phyloP scores from a whole-genome alignment of 2,888 invertebrate genomes.

The Calameuta filiformis region DNA sequence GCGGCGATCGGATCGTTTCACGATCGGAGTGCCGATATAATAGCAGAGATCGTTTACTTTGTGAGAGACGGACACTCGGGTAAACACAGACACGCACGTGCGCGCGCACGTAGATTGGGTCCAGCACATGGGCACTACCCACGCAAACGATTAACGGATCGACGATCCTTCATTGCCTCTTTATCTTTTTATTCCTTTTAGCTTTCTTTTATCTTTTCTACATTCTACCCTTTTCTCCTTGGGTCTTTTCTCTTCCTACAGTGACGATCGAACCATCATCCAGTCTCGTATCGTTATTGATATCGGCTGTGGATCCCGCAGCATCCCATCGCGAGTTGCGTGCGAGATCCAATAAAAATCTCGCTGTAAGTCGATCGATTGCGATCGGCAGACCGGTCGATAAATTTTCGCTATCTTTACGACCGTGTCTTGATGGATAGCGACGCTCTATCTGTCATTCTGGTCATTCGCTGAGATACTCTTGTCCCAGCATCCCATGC shows the following conservation, averaged over 20 bases:
- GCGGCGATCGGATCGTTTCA: neutral
- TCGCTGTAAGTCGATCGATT: slow-evolving; percentile 24
- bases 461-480: neutral
- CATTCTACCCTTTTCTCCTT: neutral
- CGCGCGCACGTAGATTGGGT: neutral
- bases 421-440: slow-evolving; percentile 31
- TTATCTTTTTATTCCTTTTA: neutral
- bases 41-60: neutral
- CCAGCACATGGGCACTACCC: slow-evolving; percentile 15
- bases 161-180: neutral
- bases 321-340: slow-evolving; percentile 10
- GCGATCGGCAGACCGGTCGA: slow-evolving; percentile 28
- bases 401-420: slow-evolving; percentile 39
- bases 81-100: neutral
- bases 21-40: neutral
- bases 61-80: neutral
- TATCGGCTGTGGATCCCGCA: neutral
- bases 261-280: neutral
- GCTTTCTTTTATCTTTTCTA: neutral
- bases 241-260: neutral
- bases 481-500: neutral
- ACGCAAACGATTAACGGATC: slow-evolving; percentile 20
- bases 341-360: slow-evolving; percentile 11
- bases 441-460: slow-evolving; percentile 34
- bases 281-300: neutral